Base-by-base conservation (phyloP, 2,888 invertebrate genomes). In the Synanthedon formicaeformis region DNA sequence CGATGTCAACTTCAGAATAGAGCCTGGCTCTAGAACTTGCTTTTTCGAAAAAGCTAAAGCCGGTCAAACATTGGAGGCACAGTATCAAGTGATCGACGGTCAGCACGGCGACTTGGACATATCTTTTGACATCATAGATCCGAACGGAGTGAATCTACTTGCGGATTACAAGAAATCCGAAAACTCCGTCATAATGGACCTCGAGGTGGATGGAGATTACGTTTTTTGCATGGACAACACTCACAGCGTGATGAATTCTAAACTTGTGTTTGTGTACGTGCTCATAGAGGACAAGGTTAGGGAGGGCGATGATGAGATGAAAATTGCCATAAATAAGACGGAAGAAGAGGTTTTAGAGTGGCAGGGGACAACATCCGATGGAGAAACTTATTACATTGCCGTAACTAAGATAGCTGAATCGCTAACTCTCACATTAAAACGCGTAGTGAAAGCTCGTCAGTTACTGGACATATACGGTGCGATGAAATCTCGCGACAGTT, bases 141-240 rank as follows among this genome's bases (percentile, higher is more conserved):
- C 94, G 1, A 82, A 78, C 6, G 92, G 91, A 0, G 69, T 86
- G 48, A 88, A 90, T 54, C 70, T 94, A 14, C 76, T 91, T 0
- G 83, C 89, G 0, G 93, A 94, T 67, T 90, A 88, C 65, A 92
- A 93, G 64, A 92, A 91, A 69, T 78, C 91, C 0, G 91, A 93
- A 69, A 92, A 92, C 63, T 87, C 90, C 18, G 91, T 94, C 61
- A 89, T 92, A 52, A 75, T 90, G 56, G 89, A 91, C 51, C 86
- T 91, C 16, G 71, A 77, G 45, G 69, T 79, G 40, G 88, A 89
- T 48, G 96, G 96, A 12, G 95, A 94, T 66, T 95, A 94, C 75
- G 90, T 91, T 54, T 90, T 96, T 62, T 97, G 96, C 71, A 92
- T 96, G 75, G 96, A 96, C 75, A 97, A 97, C 72, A 91, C 92